Evolutionary conservation across 2,797 vertebrate genomes (phyloP).

Genomic region (Hozukius guyotensis): DNA sequence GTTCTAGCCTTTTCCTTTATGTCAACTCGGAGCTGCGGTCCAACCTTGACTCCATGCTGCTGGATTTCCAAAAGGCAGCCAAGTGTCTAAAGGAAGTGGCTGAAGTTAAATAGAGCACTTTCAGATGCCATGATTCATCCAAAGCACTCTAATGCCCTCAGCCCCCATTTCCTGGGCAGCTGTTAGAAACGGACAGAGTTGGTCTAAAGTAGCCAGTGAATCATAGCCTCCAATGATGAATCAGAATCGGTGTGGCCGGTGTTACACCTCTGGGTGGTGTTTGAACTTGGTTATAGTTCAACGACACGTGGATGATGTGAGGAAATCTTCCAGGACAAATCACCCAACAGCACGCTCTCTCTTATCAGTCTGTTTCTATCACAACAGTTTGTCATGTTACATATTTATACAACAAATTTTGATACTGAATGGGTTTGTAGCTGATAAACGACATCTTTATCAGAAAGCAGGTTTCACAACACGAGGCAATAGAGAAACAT

Average conservation of each 20-base stretch:
- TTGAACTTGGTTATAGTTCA: neutral
- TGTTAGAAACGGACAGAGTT: slow-evolving; percentile 7
- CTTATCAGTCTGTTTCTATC: slow-evolving; percentile 39
- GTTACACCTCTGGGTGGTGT: neutral
- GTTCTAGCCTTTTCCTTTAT: neutral
- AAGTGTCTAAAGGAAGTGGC: slow-evolving; percentile 29
- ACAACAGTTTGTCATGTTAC: slow-evolving; percentile 25
- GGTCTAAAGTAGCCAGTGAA: slow-evolving; percentile 44
- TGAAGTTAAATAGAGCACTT: slow-evolving; percentile 20
- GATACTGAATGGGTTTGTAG: slow-evolving; percentile 27
- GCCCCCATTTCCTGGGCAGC: slow-evolving; percentile 50
- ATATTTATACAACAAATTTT: neutral
- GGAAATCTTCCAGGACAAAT: neutral
- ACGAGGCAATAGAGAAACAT: slow-evolving; percentile 16
- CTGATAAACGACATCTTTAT: slow-evolving; percentile 61
- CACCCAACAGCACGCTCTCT: neutral
- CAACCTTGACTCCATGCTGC: neutral
- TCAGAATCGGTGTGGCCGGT: slow-evolving; percentile 12
- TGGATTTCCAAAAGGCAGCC: slow-evolving; percentile 20
- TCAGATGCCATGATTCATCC: slow-evolving; percentile 55
- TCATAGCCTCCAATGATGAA: slow-evolving; percentile 47
- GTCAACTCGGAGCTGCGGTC: neutral
- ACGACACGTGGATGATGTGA: neutral
- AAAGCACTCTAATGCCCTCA: slow-evolving; percentile 1
- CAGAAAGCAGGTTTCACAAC: slow-evolving; percentile 50